These are phyloP conservation scores for Hozukius guyotensis DNA, from an alignment of 2,797 vertebrate species.

Conservation along the genomic window DNA sequence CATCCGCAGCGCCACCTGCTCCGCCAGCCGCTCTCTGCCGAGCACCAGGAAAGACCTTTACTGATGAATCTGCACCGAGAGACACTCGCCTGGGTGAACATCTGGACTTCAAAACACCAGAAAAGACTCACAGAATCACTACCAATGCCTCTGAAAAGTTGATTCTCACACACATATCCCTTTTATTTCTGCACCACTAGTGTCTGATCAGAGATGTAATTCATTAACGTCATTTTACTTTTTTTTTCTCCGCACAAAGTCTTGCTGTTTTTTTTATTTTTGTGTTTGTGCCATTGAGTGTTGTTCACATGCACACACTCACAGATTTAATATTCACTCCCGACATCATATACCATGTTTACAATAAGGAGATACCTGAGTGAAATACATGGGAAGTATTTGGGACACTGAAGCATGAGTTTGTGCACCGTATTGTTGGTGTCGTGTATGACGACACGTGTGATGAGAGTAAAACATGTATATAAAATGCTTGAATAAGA, in stretches of 20 bases:
- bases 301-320: conserved; percentile 29
- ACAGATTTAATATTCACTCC: background rate
- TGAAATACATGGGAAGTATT: background rate
- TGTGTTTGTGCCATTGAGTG: background rate
- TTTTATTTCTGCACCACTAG: conserved; percentile 14
- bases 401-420: conserved; percentile 13
- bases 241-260: conserved; percentile 9
- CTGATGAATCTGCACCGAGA: conserved; percentile 1
- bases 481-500: conserved; percentile 4
- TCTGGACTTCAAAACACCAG: conserved; percentile 7
- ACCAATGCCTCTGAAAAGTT: background rate
- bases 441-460: background rate
- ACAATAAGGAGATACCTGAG: background rate
- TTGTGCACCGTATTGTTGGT: background rate
- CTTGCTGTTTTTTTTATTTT: background rate
- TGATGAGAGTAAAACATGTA: conserved; percentile 15
- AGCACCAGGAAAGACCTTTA: conserved; percentile 89
- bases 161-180: background rate
- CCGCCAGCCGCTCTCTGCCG: conserved; percentile 84
- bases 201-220: background rate
- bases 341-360: background rate
- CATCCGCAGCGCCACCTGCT: conserved; percentile 95
- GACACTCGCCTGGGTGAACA: background rate
- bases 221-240: background rate
- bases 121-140: conserved; percentile 19